Base-by-base conservation (phyloP, 2,797 vertebrate genomes). In the Phataginus tetradactyla region DNA sequence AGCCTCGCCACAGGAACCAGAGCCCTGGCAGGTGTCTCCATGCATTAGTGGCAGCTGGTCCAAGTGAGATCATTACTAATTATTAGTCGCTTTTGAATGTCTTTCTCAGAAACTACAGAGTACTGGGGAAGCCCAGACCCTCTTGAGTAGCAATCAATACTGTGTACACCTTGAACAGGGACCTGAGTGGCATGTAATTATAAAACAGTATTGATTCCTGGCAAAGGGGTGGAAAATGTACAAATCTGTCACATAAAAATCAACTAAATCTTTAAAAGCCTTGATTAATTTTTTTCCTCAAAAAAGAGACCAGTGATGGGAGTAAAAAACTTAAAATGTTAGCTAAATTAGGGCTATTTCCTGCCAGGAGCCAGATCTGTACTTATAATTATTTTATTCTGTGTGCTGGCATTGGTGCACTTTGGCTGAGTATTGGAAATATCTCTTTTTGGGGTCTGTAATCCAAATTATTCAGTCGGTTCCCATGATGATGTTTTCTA, bases 181-280 rank as follows among this genome's bases (percentile, higher is more conserved):
- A 95, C 84, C 92, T 74, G 93, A 96, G 86, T 97, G 95, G 81
- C 95, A 74, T 77, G 69, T 97, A 96, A 97, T 98, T 97, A 95
- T 95, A 83, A 95, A 91, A 87, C 91, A 55, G 20, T 96, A 97
- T 97, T 34, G 96, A 98, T 97, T 97, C 86, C 88, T 49, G 15
- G 84, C 84, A 75, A 74, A 97, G 32, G 57, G 71, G 75, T 78
- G 96, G 91, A 85, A 96, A 95, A 96, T 32, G 61, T 90, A 97
- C 93, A 95, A 94, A 91, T 87, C 59, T 64, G 86, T 72, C 90
- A 91, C 88, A 84, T 75, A 86, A 96, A 96, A 97, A 94, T 83
- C 94, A 85, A 72, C 93, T 96, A 95, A 92, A 93, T 96, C 83
- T 96, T 97, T 92, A 93, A 89, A 97, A 87, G 64, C 4, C 91